Base-by-base conservation (phyloP, 2,888 invertebrate genomes). In the Psylliodes chrysocephalus region DNA sequence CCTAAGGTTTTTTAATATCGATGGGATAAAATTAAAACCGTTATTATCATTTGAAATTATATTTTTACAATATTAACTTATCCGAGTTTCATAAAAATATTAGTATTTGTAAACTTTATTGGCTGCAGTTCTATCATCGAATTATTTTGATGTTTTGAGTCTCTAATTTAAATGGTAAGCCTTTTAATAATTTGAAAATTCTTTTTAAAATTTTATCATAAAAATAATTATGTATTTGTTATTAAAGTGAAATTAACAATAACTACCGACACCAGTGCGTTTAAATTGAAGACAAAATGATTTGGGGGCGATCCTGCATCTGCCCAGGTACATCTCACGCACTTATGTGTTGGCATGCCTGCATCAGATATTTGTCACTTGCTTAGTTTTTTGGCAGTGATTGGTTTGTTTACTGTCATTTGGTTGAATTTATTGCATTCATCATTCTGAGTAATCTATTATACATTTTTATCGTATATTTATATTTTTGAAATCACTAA, bases 301-400 rank as follows among this genome's bases (percentile, higher is more conserved):
- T 57, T 59, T 73, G 74, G 75, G 74, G 73, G 74, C 75, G 74
- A 70, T 70, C 68, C 74, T 72, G 73, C 76, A 71, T 76, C 73
- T 75, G 77, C 78, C 76, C 79, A 82, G 81, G 81, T 82, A 81
- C 76, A 77, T 75, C 70, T 76, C 77, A 78, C 81, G 81, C 82
- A 82, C 81, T 81, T 82, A 77, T 80, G 82, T 82, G 82, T 82
- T 82, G 80, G 82, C 82, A 82, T 82, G 82, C 79, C 79, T 82
- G 82, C 82, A 82, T 82, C 78, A 73, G 71, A 73, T 73, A 73
- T 74, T 72, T 82, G 81, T 82, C 82, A 82, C 82, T 81, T 78
- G 82, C 81, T 82, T 81, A 81, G 81, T 82, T 81, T 77, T 67
- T 70, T 70, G 70, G 60, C 67, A 70, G 64, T 68, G 63, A 78